These are phyloP conservation scores for Apus apus DNA, from an alignment of 2,113 vertebrate genomes.

Conservation along the genomic window DNA sequence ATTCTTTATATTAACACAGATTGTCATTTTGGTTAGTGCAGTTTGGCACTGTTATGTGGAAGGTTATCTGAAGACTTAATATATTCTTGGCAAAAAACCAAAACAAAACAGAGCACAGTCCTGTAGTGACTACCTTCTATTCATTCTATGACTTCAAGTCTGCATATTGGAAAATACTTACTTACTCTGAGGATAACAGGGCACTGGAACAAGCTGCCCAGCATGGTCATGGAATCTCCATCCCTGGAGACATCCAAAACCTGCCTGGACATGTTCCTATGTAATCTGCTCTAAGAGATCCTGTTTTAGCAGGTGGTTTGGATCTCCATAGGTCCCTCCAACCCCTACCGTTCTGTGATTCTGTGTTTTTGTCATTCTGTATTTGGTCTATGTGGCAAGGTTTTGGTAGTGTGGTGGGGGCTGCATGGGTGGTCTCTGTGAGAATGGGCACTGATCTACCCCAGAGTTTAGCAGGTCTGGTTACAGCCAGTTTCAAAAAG, in stretches of 20 bases:
- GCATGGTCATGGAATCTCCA: no score
- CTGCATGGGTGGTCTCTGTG: not conserved
- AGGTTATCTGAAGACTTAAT: not conserved
- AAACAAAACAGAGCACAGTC: no score
- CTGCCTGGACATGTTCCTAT: no score
- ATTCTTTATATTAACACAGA: not conserved
- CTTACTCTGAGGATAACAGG: no score
- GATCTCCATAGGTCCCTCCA: no score
- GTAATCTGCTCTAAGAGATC: no score
- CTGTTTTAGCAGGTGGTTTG: no score
- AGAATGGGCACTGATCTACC: not conserved
- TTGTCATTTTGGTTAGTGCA: not conserved
- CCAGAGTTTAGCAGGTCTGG: not conserved
- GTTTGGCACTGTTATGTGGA: not conserved
- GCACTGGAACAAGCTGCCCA: no score
- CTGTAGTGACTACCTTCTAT: not conserved
- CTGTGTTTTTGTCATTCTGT: no score
- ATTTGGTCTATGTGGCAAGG: not conserved
- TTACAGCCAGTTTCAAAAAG: not conserved
- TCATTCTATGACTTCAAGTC: not conserved
- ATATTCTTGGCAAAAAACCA: fast-evolving
- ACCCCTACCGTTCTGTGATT: no score
- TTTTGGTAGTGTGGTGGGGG: fast-evolving
- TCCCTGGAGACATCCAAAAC: no score
- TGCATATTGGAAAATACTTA: no score